These are phyloP conservation scores for Gastracanthus pulcherrimus DNA, from an alignment of 2,888 invertebrate genomes.

Conservation along the genomic window DNA sequence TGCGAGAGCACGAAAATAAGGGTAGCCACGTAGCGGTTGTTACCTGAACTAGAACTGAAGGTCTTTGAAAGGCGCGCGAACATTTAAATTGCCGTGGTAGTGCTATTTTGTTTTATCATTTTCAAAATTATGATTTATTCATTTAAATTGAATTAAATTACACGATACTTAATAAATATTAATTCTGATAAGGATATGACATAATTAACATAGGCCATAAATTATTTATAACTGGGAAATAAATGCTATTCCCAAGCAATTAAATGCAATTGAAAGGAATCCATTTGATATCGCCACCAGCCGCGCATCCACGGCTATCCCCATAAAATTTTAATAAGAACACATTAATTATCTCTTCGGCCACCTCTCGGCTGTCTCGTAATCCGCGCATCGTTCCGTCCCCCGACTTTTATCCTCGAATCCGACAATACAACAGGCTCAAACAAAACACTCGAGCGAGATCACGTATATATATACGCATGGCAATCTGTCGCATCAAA, in stretches of 20 bases:
- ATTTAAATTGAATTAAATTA: no score
- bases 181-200: no score
- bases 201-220: no score
- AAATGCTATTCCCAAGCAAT: background rate
- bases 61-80: background rate
- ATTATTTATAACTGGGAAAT: background rate
- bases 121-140: no score
- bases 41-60: background rate
- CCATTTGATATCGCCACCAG: background rate
- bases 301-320: background rate
- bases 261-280: background rate
- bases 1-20: background rate
- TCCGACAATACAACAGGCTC: slow-evolving; percentile 17
- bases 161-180: no score
- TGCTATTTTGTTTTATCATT: no score
- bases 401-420: background rate
- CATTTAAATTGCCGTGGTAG: background rate
- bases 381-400: background rate
- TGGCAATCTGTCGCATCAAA: no score
- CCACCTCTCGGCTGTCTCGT: background rate
- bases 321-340: background rate
- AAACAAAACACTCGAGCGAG: slow-evolving; percentile 25
- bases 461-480: background rate
- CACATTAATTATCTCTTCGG: background rate
- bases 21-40: background rate